Base-by-base conservation (phyloP, 2,797 vertebrate species). In the Podargus strigoides region DNA sequence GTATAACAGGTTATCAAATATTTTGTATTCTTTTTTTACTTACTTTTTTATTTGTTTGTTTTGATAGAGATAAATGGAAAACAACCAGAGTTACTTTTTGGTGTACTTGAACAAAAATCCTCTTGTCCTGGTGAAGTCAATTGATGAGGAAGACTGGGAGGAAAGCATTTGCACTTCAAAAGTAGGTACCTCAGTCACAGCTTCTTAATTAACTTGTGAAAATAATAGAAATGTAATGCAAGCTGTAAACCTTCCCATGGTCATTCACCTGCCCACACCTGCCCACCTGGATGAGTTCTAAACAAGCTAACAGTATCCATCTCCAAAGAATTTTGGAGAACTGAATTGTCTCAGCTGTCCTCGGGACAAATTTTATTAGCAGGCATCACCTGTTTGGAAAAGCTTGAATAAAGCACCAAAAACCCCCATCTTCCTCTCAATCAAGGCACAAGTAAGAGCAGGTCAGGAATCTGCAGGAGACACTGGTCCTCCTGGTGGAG, bases 331-430 rank as follows among this genome's bases (percentile, higher is more conserved):
- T 39, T 87, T 52, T 64, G 3, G 28, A 62, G 26, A 67, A 42
- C 20, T 46, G 0, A n/a, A 59, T 55, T 63, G 9, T 14, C 39
- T 77, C 30, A 28, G 6, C 2, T 17, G 5, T 79, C 19, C 7
- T 50, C 27, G 9, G 16, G 14, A 46, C 13, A 67, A 12, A 16
- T 89, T 78, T 78, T 41, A 16, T 18, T 14, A 60, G 30, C 0
- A 2, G 79, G 42, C 6, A 64, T 47, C 36, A 17, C 1, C 10
- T 59, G 10, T 21, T 59, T 41, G 30, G 39, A 62, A 85, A 81
- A 70, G 8, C 28, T 63, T 47, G 7, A 46, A n/a, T 52, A 72
- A 64, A 0, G 0, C 9, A 14, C 7, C 19, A 3, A 4, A 19
- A 36, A 42, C 24, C 56, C 73, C n/a, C 58, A 52, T 36, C n/a